Evolutionary conservation across 1,140 invertebrate species (phyloP).

Genomic region (Aporrectodea caliginosa): DNA sequence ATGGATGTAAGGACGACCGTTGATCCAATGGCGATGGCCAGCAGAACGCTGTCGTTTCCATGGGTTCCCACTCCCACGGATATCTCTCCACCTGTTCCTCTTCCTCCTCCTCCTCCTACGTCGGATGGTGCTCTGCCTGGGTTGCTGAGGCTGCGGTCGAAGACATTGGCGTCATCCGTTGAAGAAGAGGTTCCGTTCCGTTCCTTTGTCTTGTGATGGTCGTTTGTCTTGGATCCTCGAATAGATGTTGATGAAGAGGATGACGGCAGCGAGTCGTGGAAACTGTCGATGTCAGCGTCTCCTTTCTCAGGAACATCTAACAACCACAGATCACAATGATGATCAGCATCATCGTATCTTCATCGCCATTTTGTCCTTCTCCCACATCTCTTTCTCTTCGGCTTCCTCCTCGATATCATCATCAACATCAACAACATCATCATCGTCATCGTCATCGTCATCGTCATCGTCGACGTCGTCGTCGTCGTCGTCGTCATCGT

Average conservation of each 20-base stretch:
- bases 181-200: not conserved
- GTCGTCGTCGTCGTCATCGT: not conserved
- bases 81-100: too few relatives aligned
- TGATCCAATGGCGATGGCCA: not conserved
- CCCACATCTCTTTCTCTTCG: not conserved
- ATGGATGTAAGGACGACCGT: not conserved
- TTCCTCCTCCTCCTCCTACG: not conserved
- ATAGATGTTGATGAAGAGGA: too few relatives aligned
- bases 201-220: not conserved
- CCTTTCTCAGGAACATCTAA: not conserved
- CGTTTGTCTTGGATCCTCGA: not conserved
- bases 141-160: not conserved
- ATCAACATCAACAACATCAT: not conserved
- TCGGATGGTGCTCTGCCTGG: too few relatives aligned
- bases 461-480: conserved; percentile 1
- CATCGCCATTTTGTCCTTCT: not conserved
- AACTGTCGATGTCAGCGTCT: not conserved
- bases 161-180: not conserved
- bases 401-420: not conserved
- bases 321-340: not conserved
- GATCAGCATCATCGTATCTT: not conserved
- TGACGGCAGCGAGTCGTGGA: not conserved
- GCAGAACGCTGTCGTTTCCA: not conserved
- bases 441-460: not conserved
- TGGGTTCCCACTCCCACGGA: too few relatives aligned